phyloP scores from a whole-genome alignment of 2,797 vertebrate genomes.

The Rhynchotus rufescens region DNA sequence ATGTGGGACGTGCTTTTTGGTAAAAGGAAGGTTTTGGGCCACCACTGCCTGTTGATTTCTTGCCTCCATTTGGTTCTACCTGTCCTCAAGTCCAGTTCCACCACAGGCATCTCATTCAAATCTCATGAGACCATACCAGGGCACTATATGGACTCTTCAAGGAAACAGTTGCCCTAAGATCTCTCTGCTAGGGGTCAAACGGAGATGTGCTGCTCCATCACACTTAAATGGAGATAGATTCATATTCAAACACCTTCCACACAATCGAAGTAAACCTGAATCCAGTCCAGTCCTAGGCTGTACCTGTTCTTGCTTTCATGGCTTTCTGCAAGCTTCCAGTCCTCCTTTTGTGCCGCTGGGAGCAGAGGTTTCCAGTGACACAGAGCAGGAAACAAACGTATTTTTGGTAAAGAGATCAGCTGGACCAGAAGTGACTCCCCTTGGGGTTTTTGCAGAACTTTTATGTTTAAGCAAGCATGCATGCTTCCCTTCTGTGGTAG shows the following conservation, averaged over 20 bases:
- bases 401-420: not conserved
- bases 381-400: not conserved
- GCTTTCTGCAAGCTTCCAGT: not conserved
- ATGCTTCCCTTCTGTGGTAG: not conserved
- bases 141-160: not conserved
- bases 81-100: not conserved
- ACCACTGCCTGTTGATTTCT: not conserved
- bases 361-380: not conserved
- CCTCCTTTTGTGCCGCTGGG: not conserved
- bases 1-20: too few relatives aligned
- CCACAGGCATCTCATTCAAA: not conserved
- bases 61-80: not conserved
- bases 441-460: not conserved
- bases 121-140: not conserved
- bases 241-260: not conserved
- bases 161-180: not conserved
- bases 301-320: not conserved
- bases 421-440: not conserved
- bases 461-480: not conserved
- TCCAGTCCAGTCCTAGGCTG: rapidly evolving
- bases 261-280: rapidly evolving
- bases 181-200: too few relatives aligned
- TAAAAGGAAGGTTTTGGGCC: too few relatives aligned
- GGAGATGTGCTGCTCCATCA: not conserved
- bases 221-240: rapidly evolving